Evolutionary conservation across 2,888 invertebrate species (phyloP), one percentile per base, ranked within the genome.

Genomic region (Stramonita haemastoma): DNA sequence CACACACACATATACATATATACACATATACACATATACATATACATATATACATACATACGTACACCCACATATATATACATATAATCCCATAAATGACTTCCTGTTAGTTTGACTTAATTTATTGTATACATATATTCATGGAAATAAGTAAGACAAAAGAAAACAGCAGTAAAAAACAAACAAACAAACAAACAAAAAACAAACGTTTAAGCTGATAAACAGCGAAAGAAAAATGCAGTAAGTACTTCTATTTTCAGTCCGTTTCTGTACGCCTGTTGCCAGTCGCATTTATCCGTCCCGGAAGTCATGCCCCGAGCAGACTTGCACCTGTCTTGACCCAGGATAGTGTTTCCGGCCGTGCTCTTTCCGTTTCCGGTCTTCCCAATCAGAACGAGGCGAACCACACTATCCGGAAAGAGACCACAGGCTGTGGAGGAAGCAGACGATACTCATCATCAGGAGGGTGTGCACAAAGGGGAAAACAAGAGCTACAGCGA

Each of bases 221-320:
- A n/a, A 60, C 2, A 60, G 13, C 60, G 11, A 60, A 60, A 60
- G 22, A 60, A 60, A 15, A 60, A 13, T n/a, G 19, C 60, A n/a
- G 15, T 19, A n/a, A 57, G 17, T 56, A 87, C 87, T 73, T 87
- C 29, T 66, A 87, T 87, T 29, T 56, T 56, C 29, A 77, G 87
- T 19, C 77, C 87, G 29, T 77, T 36, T 29, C 87, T 73, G 29
- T 29, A 87, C 19, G 77, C 34, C 32, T 87, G 77, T 22, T 87
- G 87, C 87, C 87, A 87, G 87, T 79, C 73, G 19, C 87, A 87
- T 29, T 46, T 79, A 15, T 87, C 87, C 1, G 87, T 87, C 0
- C 87, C 87, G 6, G 87, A 87, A 32, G 56, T 29, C 87, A 87
- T 79, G 29, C 87, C 87, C 26, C 87, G 79, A 5, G 87, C 73